A percentile compares a stretch with the other conserved stretches of the same genome.
phyloP scores from a whole-genome alignment of 2,797 vertebrate species.

The Arrhamphus sclerolepis region DNA sequence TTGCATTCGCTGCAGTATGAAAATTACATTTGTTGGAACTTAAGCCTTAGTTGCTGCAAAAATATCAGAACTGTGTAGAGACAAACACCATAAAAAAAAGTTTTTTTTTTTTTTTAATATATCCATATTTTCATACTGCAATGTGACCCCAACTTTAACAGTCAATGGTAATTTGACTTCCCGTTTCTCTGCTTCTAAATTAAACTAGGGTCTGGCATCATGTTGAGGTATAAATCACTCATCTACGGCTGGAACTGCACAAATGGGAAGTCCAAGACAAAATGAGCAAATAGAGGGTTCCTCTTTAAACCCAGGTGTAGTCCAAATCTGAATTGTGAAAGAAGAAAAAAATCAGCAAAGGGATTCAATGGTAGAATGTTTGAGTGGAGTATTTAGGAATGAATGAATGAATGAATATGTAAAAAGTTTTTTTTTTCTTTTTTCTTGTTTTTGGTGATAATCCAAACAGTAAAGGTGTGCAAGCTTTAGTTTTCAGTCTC shows the following conservation, averaged over 20 bases:
- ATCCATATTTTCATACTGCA: slow-evolving; percentile 38
- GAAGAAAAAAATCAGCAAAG: slow-evolving; percentile 80
- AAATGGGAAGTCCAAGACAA: slow-evolving; percentile 89
- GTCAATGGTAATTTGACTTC: slow-evolving; percentile 39
- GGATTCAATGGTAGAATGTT: slow-evolving; percentile 89
- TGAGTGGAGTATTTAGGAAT: slow-evolving; percentile 92
- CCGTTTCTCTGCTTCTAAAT: slow-evolving; percentile 58
- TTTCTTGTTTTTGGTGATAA: slow-evolving; percentile 67
- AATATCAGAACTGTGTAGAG: slow-evolving; percentile 49
- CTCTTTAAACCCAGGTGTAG: slow-evolving; percentile 47
- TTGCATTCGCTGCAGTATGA: slow-evolving; percentile 66
- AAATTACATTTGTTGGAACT: slow-evolving; percentile 44
- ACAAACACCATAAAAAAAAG: slow-evolving; percentile 33
- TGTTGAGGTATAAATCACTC: slow-evolving; percentile 90
- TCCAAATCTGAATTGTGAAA: slow-evolving; percentile 90
- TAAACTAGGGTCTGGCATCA: slow-evolving; percentile 84
- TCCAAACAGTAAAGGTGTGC: slow-evolving; percentile 49
- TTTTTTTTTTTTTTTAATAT: slow-evolving; percentile 5
- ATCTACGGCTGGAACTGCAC: slow-evolving; percentile 94
- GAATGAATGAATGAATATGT: slow-evolving; percentile 78
- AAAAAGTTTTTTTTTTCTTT: slow-evolving; percentile 85
- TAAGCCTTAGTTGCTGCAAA: slow-evolving; percentile 67
- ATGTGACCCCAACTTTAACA: slow-evolving; percentile 16
- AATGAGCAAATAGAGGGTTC: slow-evolving; percentile 85
- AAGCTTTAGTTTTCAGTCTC: slow-evolving; percentile 81